A percentile compares a stretch with the other conserved stretches of the same genome.
Evolutionary conservation across 2,797 vertebrate genomes (phyloP).

Genomic region (Kryptopterus vitreolus): DNA sequence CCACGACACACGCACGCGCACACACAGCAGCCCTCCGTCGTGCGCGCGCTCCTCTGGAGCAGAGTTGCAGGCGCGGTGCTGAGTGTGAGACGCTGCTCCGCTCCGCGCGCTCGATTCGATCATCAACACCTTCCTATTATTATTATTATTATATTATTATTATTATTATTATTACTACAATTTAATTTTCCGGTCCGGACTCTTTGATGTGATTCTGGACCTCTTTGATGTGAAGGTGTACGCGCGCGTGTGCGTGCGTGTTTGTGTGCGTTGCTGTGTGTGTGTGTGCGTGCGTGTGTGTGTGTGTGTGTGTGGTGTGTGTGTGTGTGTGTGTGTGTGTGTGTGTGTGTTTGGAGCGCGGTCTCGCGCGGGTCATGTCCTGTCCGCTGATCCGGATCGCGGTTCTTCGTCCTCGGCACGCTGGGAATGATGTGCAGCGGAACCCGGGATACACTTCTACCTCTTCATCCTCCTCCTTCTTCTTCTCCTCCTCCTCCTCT

Average conservation of each 20-base stretch:
- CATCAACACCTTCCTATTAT: too few species aligned
- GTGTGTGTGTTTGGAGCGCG: neutral
- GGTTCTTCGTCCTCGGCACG: slow-evolving; percentile 1
- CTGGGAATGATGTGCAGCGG: neutral
- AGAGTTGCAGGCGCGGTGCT: slow-evolving; percentile 16
- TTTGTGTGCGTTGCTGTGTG: too few species aligned
- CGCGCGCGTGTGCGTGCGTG: too few species aligned
- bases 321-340: too few species aligned
- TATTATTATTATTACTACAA: neutral
- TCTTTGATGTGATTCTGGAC: too few species aligned
- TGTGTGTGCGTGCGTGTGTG: too few species aligned
- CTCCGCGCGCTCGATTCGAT: neutral
- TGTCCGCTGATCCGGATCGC: neutral
- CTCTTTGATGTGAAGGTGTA: neutral
- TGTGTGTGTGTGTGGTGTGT: too few species aligned
- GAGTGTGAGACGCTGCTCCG: neutral
- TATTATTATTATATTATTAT: neutral
- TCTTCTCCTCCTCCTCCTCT: neutral
- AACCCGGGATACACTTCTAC: neutral
- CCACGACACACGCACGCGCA: neutral
- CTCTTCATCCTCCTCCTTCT: neutral
- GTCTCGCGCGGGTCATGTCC: slow-evolving; percentile 2
- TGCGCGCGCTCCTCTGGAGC: slow-evolving; percentile 15
- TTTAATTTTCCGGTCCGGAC: too few species aligned
- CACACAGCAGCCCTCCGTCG: slow-evolving; percentile 1